These are phyloP conservation scores for Neoascia interrupta DNA, from an alignment of 2,888 invertebrate genomes.

Conservation along the genomic window DNA sequence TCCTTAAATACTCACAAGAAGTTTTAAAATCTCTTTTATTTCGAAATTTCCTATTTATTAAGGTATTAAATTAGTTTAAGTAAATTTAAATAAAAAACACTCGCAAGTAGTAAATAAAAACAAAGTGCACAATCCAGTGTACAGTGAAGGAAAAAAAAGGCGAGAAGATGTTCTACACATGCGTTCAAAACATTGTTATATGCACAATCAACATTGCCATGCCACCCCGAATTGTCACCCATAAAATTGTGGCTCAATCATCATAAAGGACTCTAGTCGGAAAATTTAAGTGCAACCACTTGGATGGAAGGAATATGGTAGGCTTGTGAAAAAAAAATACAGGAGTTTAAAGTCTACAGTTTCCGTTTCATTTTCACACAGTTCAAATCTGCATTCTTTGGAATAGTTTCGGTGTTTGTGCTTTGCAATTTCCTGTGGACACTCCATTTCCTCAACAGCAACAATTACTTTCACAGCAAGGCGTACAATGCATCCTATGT, in stretches of 20 bases:
- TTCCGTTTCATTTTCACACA: conserved; percentile 14
- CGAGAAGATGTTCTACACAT: conserved; percentile 49
- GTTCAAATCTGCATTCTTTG: conserved; percentile 62
- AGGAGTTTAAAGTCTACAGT: neutral
- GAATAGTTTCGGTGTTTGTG: conserved; percentile 55
- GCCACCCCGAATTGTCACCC: conserved; percentile 3
- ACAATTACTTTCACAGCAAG: conserved; percentile 30
- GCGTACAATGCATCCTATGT: conserved; percentile 25
- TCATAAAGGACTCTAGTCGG: too few species aligned
- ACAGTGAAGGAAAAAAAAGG: too few species aligned
- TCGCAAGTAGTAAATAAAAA: too few species aligned
- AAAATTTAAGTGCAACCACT: conserved; percentile 16
- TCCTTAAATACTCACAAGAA: too few species aligned
- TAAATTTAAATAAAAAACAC: too few species aligned
- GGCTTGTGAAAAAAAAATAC: neutral
- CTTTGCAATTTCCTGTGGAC: conserved; percentile 63
- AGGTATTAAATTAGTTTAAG: too few species aligned
- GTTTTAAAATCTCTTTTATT: too few species aligned
- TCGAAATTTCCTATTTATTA: too few species aligned
- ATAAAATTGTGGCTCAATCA: neutral
- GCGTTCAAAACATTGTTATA: conserved; percentile 36
- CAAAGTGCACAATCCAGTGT: too few species aligned
- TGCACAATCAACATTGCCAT: neutral
- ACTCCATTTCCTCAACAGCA: conserved; percentile 47
- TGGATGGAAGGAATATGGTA: conserved; percentile 58